Evolutionary conservation across 1,140 invertebrate species (phyloP), one percentile per base, ranked within the genome.

Genomic region (Scaptodrosophila lebanonensis): DNA sequence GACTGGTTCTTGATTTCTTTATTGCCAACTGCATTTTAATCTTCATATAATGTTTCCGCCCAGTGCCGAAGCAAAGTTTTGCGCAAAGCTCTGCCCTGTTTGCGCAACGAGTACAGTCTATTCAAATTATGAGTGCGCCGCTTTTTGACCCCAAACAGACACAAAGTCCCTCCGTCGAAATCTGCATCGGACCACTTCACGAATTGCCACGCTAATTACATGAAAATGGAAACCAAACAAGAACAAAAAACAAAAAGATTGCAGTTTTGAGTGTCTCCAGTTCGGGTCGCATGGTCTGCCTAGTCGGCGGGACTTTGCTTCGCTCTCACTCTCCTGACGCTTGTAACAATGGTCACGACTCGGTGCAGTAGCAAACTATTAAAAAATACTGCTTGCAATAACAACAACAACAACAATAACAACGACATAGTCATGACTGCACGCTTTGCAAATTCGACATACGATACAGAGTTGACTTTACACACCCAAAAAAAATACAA

Each of bases 361-460:
- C 40, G 35, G 58, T 68, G 36, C 60, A 47, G 60, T 63, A 63
- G 60, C 60, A 63, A 63, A 53, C 60, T 63, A 63, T 63, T 63
- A 58, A 63, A 63, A 63, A 63, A 59, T 51, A 63, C 53, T 51
- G 54, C 53, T n/a, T n/a, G 8, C 3, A 25, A 25, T 4, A 66
- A 66, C 30, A 50, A 27, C 50, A 75, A 65, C 52, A 52, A 52
- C 44, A 58, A 52, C 66, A 45, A 35, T 43, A 25, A 54, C 66
- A 35, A 54, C 72, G 53, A 77, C 72, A 67, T 54, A 72, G 50
- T 79, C 73, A 77, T 77, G 73, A 79, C 73, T 79, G 73, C 73
- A 79, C 73, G 73, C 75, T 79, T 68, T 71, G 73, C 43, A 79
- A 79, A 79, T 79, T 79, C 73, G 73, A 79, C 73, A 79, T 73